phyloP scores from a whole-genome alignment of 2,797 vertebrate genomes.

The Gallirallus australis region DNA sequence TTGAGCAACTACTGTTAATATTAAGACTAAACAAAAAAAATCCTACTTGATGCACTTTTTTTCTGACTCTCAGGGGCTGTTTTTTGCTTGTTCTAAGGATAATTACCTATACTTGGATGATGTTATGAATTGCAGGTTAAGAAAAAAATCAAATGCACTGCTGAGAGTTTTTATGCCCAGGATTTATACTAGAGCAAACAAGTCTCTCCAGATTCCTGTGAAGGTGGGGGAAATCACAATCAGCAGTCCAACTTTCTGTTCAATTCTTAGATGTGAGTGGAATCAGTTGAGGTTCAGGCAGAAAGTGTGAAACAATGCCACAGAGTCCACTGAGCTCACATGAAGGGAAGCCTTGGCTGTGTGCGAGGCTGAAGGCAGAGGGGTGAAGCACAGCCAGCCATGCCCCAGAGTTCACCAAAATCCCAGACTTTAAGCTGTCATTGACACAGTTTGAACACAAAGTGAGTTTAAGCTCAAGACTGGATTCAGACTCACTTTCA shows the following conservation, averaged over 20 bases:
- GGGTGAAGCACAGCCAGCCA: neutral
- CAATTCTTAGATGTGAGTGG: neutral
- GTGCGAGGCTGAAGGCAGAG: neutral
- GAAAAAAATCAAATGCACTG: neutral
- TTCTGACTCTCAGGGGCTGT: neutral
- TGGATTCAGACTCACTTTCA: neutral
- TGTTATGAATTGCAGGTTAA: neutral
- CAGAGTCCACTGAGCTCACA: neutral
- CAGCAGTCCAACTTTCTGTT: neutral
- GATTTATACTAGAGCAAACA: constrained; percentile 8
- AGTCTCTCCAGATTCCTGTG: neutral
- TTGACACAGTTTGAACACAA: neutral
- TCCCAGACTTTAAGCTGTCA: neutral
- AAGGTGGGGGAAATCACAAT: neutral
- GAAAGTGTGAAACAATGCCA: neutral
- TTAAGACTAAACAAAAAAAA: neutral
- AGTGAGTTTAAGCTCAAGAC: neutral
- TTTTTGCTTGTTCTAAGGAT: neutral
- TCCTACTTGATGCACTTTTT: neutral
- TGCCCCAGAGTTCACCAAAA: neutral
- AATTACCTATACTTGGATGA: neutral
- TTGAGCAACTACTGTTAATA: neutral
- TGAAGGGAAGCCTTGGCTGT: neutral
- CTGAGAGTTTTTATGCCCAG: neutral
- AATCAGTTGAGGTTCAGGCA: neutral